phyloP scores from a whole-genome alignment of 2,797 vertebrate species.

The Girardinus metallicus region DNA sequence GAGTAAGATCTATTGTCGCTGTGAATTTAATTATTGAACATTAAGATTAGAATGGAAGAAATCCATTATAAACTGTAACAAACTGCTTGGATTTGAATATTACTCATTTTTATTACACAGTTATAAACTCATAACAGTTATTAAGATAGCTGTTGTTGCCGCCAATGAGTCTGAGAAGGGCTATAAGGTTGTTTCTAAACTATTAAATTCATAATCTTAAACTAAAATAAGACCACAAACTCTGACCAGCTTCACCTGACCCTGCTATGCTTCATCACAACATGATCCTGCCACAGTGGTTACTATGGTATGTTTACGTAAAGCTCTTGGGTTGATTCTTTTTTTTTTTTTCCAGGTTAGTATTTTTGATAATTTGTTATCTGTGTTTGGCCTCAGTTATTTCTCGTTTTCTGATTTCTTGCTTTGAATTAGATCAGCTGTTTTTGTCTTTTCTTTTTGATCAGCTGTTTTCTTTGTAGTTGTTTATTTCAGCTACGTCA shows the following conservation, averaged over 20 bases:
- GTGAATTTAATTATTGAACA: neutral
- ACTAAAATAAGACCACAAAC: neutral
- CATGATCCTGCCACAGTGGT: neutral
- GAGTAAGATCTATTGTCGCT: neutral
- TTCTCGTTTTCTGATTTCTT: no score
- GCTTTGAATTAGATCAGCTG: no score
- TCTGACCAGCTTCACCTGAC: neutral
- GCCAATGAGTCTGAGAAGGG: neutral
- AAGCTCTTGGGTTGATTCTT: no score
- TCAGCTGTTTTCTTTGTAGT: no score
- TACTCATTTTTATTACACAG: neutral
- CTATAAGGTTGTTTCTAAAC: neutral
- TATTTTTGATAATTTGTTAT: no score
- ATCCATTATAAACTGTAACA: neutral
- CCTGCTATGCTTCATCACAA: neutral
- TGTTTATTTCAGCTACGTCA: no score
- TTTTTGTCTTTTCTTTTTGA: no score
- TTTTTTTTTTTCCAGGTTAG: no score
- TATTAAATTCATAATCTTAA: neutral
- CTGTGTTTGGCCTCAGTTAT: no score
- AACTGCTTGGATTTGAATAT: neutral
- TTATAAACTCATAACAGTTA: neutral
- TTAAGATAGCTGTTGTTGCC: neutral
- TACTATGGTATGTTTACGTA: neutral
- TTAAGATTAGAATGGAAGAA: neutral